Evolutionary conservation across 2,888 invertebrate species (phyloP).

Genomic region (Elegia similella): DNA sequence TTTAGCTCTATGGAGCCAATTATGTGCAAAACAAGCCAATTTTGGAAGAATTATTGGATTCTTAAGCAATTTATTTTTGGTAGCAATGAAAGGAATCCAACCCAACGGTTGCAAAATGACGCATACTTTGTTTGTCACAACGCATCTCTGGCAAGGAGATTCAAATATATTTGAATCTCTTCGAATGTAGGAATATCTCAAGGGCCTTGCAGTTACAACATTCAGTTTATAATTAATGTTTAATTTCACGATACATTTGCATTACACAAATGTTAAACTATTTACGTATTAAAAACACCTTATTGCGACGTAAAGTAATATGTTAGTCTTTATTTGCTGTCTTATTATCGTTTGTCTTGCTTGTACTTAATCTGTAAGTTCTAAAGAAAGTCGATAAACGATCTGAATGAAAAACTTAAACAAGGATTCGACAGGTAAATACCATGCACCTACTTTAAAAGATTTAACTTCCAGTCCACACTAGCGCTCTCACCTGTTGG

Average conservation of each 20-base stretch:
- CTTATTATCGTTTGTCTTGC: not conserved
- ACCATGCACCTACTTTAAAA: constrained; percentile 12
- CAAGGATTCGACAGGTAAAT: not conserved
- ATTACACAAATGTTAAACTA: not conserved
- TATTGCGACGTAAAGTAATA: no score
- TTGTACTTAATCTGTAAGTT: not conserved
- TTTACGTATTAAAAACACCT: no score
- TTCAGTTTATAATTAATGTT: not conserved
- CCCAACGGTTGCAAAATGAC: not conserved
- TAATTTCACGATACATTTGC: not conserved
- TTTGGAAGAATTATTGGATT: constrained; percentile 2
- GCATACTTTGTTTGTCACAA: not conserved
- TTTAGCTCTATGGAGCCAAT: not conserved
- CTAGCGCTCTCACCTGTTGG: constrained; percentile 63
- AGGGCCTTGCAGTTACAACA: not conserved
- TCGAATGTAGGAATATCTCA: no score
- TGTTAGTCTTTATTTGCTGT: not conserved
- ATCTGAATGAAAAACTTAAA: not conserved
- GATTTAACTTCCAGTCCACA: not conserved
- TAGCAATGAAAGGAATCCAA: constrained; percentile 14
- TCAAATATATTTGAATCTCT: no score
- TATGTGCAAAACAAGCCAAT: not conserved
- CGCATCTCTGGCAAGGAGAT: not conserved
- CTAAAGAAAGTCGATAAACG: not conserved
- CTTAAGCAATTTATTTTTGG: constrained; percentile 17